These are phyloP conservation scores for Plotosus lineatus DNA, from an alignment of 2,113 vertebrate species.

Conservation along the genomic window DNA sequence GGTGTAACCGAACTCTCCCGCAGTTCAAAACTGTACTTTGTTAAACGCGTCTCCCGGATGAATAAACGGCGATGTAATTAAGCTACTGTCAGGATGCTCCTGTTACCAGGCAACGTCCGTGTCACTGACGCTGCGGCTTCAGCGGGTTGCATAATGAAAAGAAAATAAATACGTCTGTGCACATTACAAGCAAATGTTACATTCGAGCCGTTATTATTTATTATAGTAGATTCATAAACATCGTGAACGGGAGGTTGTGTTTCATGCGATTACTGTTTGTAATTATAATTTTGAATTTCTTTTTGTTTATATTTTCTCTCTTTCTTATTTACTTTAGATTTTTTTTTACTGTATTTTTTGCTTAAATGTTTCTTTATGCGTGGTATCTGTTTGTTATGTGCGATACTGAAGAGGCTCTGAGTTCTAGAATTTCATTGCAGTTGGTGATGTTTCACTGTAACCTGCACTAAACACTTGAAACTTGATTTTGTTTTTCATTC, in stretches of 20 bases:
- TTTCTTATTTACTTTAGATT: no score
- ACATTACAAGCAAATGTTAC: neutral
- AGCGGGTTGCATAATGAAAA: neutral
- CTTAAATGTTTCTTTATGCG: no score
- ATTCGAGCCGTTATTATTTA: neutral
- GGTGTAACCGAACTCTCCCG: neutral
- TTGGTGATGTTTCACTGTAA: no score
- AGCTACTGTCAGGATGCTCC: neutral
- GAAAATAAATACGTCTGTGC: neutral
- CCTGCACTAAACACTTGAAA: no score
- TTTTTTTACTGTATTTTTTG: no score
- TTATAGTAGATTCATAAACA: neutral
- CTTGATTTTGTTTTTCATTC: neutral
- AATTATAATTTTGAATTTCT: no score
- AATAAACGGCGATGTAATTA: constrained; percentile 19
- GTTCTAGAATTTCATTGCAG: no score
- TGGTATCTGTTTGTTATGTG: no score
- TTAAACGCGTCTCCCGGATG: constrained; percentile 1
- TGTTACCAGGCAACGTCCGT: constrained; percentile 18
- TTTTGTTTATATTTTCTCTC: no score
- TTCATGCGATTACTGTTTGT: no score
- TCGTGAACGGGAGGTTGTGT: no score
- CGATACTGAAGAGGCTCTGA: no score
- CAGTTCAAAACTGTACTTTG: neutral
- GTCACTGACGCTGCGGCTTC: neutral